Conservation (phyloP, 2,888 invertebrate genomes). For the Orthosia incerta region DNA sequence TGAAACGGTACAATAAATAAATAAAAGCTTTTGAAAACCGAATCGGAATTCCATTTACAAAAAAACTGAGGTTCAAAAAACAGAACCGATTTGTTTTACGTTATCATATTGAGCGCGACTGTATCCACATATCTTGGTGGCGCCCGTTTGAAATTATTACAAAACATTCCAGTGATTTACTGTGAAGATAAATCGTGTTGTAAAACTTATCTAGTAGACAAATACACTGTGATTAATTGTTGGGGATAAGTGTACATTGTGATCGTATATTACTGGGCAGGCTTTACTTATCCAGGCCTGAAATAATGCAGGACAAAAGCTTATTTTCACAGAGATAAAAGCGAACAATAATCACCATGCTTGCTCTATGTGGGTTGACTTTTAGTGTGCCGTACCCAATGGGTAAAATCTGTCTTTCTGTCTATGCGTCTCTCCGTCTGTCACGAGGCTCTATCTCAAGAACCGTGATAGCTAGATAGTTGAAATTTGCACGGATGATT, state of each 20-base stretch:
- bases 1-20: constrained; percentile 38
- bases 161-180: constrained; percentile 71
- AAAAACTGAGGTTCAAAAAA: constrained; percentile 36
- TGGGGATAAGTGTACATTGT: constrained; percentile 52
- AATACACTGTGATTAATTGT: constrained; percentile 70
- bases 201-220: constrained; percentile 67
- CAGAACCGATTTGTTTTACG: constrained; percentile 49
- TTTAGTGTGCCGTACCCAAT: too few relatives aligned
- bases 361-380: neutral
- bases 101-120: constrained; percentile 53
- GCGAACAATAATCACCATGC: neutral
- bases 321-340: constrained; percentile 10
- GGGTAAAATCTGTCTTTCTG: too few relatives aligned
- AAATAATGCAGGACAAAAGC: constrained; percentile 7
- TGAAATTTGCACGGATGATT: too few relatives aligned
- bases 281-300: constrained; percentile 7
- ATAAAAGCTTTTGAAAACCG: constrained; percentile 27
- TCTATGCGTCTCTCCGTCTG: too few relatives aligned
- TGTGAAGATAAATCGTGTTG: constrained; percentile 64
- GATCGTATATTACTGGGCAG: constrained; percentile 5
- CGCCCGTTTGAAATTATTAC: constrained; percentile 68
- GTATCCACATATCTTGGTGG: constrained; percentile 61
- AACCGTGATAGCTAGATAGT: too few relatives aligned
- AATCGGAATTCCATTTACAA: constrained; percentile 42
- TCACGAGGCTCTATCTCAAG: too few relatives aligned